Conservation (phyloP, 2,797 vertebrate species). For the Lepilemur septentrionalis region DNA sequence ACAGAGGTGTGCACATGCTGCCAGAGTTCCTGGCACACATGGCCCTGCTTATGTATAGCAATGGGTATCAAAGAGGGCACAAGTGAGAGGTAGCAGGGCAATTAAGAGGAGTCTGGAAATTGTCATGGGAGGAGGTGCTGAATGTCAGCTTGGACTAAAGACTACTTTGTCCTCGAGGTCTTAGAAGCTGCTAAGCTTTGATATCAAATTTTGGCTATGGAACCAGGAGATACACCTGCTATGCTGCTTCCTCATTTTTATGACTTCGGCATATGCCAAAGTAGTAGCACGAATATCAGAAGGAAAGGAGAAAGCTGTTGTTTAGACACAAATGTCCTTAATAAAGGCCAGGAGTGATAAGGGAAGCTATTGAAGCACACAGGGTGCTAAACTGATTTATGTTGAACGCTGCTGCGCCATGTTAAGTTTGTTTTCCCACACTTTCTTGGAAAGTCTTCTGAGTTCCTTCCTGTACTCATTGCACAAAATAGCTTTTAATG, state of each 20-base stretch:
- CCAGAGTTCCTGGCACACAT: not conserved
- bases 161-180: not conserved
- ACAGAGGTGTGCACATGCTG: rapidly evolving
- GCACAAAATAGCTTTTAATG: not conserved
- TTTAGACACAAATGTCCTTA: slow-evolving; percentile 35
- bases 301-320: slow-evolving; percentile 61
- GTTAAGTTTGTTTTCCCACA: not conserved
- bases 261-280: not conserved
- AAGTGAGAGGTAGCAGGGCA: not conserved
- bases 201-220: slow-evolving; percentile 28
- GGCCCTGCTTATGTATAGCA: not conserved
- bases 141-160: not conserved
- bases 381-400: slow-evolving; percentile 38
- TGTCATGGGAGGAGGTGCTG: not conserved
- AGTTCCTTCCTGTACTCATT: not conserved
- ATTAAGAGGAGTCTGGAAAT: not conserved
- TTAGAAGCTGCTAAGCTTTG: not conserved
- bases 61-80: not conserved
- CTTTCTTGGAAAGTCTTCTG: slow-evolving; percentile 11
- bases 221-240: not conserved
- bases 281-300: not conserved
- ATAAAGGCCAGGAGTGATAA: slow-evolving; percentile 56
- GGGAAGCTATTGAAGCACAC: slow-evolving; percentile 34
- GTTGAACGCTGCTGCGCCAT: not conserved
- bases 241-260: not conserved